Conservation (phyloP, 2,888 invertebrate species). For the Tuta absoluta region DNA sequence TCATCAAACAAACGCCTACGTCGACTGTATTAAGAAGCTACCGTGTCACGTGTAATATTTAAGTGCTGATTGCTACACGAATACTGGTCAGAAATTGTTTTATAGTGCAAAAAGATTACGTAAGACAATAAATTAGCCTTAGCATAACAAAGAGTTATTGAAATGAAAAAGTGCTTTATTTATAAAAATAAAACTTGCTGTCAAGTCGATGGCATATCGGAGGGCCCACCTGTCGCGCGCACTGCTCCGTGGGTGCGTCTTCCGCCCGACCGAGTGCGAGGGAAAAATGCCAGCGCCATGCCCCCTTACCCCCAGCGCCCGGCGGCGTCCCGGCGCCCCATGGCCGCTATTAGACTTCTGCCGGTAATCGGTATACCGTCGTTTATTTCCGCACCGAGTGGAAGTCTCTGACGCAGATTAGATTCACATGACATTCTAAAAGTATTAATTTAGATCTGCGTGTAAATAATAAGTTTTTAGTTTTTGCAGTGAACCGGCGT, state of each 20-base stretch:
- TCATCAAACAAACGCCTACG: too few relatives aligned
- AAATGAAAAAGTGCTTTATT: conserved; percentile 19
- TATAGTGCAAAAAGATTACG: background rate
- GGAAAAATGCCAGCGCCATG: conserved; percentile 43
- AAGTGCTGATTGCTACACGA: too few relatives aligned
- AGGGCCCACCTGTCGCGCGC: conserved; percentile 53
- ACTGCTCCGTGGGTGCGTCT: conserved; percentile 39
- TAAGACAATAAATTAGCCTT: conserved; percentile 33
- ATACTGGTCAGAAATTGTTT: too few relatives aligned
- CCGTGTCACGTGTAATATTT: too few relatives aligned
- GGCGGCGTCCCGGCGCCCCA: background rate
- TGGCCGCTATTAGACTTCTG: background rate
- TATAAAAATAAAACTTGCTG: conserved; percentile 31
- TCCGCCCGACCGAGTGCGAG: conserved; percentile 47
- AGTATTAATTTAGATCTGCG: too few relatives aligned
- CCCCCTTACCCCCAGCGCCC: conserved; percentile 38
- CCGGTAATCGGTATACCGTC: background rate
- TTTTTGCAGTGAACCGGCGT: background rate
- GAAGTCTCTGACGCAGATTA: background rate
- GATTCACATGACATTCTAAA: too few relatives aligned
- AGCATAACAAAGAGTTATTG: conserved; percentile 10
- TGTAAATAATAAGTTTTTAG: too few relatives aligned
- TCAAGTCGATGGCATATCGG: conserved; percentile 42
- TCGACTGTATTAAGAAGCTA: too few relatives aligned
- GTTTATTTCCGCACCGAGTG: conserved; percentile 11